Percentiles rank a stretch among this genome's conserved stretches.
Conservation (phyloP, 2,113 vertebrate species). For the Lampris incognitus region DNA sequence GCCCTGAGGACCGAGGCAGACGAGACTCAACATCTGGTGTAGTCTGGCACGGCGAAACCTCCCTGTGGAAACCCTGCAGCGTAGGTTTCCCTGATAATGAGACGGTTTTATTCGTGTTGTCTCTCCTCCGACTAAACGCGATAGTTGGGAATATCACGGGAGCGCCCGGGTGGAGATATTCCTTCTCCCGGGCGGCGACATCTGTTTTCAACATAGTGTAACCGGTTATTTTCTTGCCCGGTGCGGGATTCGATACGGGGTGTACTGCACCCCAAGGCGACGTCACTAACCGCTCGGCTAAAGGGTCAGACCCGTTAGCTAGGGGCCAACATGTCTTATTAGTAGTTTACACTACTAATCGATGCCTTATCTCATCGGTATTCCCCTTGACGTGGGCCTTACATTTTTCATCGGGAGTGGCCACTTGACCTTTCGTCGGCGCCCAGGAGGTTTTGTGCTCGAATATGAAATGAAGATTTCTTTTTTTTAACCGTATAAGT, state of each 20-base stretch:
- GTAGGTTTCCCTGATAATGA: conserved; percentile 54
- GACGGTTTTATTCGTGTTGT: conserved; percentile 35
- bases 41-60: conserved; percentile 50
- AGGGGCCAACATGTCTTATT: too few species aligned
- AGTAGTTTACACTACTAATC: too few species aligned
- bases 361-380: neutral
- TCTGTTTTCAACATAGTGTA: conserved; percentile 56
- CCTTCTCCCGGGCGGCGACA: conserved; percentile 25
- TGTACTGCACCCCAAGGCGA: too few species aligned
- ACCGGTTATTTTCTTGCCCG: neutral
- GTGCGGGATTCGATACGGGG: too few species aligned
- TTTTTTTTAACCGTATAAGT: too few species aligned
- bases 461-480: too few species aligned
- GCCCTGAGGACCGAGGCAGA: conserved; percentile 53
- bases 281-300: too few species aligned
- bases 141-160: conserved; percentile 26
- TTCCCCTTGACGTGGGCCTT: conserved; percentile 23
- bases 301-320: too few species aligned
- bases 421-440: too few species aligned
- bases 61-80: conserved; percentile 26
- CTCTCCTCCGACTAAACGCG: conserved; percentile 31
- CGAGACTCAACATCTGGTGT: conserved; percentile 72
- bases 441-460: too few species aligned
- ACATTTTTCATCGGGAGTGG: neutral
- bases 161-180: neutral